Base-by-base conservation (phyloP, 2,113 vertebrate genomes). In the Rhineura floridana region DNA sequence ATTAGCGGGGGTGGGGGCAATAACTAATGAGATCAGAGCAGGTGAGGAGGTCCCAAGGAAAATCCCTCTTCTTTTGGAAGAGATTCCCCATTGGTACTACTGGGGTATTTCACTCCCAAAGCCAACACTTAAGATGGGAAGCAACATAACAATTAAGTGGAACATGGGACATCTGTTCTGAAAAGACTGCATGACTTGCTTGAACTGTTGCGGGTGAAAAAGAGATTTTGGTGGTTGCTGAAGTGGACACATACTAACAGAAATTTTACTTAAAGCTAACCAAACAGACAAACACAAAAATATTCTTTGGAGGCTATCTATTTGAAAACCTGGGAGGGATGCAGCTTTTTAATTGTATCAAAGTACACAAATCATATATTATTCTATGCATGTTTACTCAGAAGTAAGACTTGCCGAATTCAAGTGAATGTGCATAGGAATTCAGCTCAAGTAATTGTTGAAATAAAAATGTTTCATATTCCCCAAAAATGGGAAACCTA, bases 271-370 rank as follows among this genome's bases (percentile, higher is more conserved):
- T 77, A 33, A 88, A 39, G 84, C n/a, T 59, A 78, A 87, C 44
- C 83, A 75, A 36, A 62, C n/a, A 55, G 59, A 52, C 46, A 87
- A 77, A 85, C 75, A 87, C 19, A 62, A 79, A 82, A 87, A 88
- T 17, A n/a, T 88, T 15, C 23, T 94, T 86, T 83, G 39, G 78
- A 92, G 28, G 6, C 81, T 79, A 63, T 85, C 89, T 86, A 91
- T 87, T 93, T 92, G 36, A 80, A 80, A 25, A 92, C 87, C 80
- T 84, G 76, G 88, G 88, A 90, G 39, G 70, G 77, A 77, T 93
- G 65, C 48, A 87, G 86, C 25, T 90, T 65, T 88, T 78, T 46
- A 50, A 89, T 52, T 86, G 2, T 85, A 83, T 85, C 23, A 90
- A 78, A 85, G 0, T 91, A 46, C 84, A 85, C 83, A 92, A 87